phyloP scores from a whole-genome alignment of 2,113 vertebrate species.

The Sapajus apella region DNA sequence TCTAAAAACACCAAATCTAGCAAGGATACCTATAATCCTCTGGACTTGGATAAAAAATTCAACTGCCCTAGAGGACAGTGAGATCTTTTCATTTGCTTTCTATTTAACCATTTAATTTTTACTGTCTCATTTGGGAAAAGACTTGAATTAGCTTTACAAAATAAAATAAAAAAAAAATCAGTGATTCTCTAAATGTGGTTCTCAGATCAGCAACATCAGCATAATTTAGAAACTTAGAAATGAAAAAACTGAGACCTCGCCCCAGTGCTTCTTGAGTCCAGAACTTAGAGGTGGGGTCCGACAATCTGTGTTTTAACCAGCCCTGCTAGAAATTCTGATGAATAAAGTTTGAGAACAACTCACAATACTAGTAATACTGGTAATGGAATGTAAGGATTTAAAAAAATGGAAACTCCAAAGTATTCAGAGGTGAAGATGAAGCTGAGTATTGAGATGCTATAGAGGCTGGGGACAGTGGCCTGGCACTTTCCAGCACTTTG shows the following conservation, averaged over 20 bases:
- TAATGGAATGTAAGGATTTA: not conserved
- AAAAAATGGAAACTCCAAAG: not conserved
- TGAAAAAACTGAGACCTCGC: not conserved
- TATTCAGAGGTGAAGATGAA: not conserved
- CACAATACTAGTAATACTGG: too few species aligned
- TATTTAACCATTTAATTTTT: slow-evolving; percentile 57
- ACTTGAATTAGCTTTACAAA: not conserved
- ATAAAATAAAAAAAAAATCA: not conserved
- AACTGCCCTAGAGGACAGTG: not conserved
- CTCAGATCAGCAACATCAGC: not conserved
- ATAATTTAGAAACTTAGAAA: not conserved
- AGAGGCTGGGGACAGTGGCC: too few species aligned
- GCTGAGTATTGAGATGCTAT: not conserved
- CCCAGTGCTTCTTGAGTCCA: not conserved
- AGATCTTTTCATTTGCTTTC: slow-evolving; percentile 51
- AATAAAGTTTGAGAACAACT: not conserved
- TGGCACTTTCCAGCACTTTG: too few species aligned
- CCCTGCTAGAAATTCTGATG: not conserved
- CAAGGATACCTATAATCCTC: not conserved
- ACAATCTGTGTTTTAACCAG: not conserved
- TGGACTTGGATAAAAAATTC: slow-evolving; percentile 37
- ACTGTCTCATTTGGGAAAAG: not conserved
- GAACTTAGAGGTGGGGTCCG: not conserved
- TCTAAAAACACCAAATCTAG: slow-evolving; percentile 45
- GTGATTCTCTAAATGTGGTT: not conserved